Conservation (phyloP, 2,888 invertebrate genomes). For the Balanococcus diminutus region DNA sequence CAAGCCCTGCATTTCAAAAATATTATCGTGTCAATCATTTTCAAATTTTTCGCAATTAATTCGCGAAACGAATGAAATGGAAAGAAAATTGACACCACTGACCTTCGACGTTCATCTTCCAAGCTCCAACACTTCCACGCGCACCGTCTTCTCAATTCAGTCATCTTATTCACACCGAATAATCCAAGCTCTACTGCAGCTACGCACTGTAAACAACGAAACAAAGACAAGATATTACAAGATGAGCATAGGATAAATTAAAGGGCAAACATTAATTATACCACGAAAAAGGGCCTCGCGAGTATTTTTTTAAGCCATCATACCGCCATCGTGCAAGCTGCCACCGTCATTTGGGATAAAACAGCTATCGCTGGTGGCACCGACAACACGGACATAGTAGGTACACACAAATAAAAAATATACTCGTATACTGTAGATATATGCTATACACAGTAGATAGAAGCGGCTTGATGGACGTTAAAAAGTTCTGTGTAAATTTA, state of each 20-base stretch:
- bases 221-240: background rate
- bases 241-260: background rate
- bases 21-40: too few species aligned
- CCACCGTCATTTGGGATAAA: background rate
- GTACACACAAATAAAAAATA: background rate
- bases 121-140: too few species aligned
- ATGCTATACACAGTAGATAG: background rate
- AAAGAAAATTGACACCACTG: too few species aligned
- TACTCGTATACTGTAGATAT: background rate
- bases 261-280: background rate
- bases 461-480: background rate
- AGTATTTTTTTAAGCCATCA: background rate
- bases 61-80: too few species aligned
- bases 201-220: background rate
- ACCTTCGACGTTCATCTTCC: too few species aligned
- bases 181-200: background rate
- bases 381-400: background rate
- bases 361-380: too few species aligned
- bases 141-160: too few species aligned
- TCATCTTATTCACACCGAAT: background rate
- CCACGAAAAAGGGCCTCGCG: background rate
- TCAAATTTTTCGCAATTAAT: too few species aligned
- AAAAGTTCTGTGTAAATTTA: constrained; percentile 51
- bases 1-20: too few species aligned
- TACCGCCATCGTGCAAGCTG: too few species aligned